Percentiles rank a stretch among this genome's conserved stretches.
These are phyloP conservation scores for Lepidotrigona ventralis DNA, from an alignment of 1,140 invertebrate species.

Conservation along the genomic window DNA sequence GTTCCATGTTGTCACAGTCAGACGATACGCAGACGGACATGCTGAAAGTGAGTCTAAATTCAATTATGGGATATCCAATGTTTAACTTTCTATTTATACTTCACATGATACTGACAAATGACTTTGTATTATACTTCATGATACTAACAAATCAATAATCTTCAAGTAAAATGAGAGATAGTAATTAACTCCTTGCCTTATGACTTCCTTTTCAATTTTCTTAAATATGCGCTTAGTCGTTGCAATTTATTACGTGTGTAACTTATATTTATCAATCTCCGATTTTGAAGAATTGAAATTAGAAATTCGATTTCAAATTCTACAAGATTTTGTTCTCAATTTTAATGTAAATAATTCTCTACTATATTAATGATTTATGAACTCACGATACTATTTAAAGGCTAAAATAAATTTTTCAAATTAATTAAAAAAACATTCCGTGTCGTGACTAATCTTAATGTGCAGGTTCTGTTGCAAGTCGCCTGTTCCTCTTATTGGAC, in stretches of 20 bases:
- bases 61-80: not conserved
- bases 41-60: conserved; percentile 81
- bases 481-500: conserved; percentile 90
- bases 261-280: no score
- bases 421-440: not conserved
- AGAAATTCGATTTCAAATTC: no score
- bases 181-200: not conserved
- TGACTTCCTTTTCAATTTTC: no score
- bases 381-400: not conserved
- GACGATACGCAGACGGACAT: conserved; percentile 89
- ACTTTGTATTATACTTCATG: no score
- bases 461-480: conserved; percentile 88
- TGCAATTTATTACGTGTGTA: no score
- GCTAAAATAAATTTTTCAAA: not conserved
- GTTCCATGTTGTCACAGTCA: conserved; percentile 86
- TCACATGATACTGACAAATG: not conserved
- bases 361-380: no score
- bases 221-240: no score
- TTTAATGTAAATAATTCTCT: no score
- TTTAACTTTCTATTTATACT: not conserved
- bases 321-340: no score
- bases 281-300: no score
- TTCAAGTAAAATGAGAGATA: not conserved
- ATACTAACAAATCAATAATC: not conserved
- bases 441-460: not conserved